phyloP scores from a whole-genome alignment of 2,888 invertebrate genomes.

The Lithophane socia region DNA sequence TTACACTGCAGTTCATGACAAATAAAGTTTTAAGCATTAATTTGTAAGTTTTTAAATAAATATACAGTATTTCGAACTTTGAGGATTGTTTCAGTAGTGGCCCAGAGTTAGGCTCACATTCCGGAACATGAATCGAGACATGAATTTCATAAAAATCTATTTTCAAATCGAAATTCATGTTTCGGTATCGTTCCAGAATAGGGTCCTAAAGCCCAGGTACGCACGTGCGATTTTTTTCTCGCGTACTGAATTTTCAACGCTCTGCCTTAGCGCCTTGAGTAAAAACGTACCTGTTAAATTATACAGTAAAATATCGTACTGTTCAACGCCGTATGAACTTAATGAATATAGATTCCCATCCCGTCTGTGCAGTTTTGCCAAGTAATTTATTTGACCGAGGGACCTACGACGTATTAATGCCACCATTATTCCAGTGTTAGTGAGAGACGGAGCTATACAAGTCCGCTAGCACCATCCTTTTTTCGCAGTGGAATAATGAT shows the following conservation, averaged over 20 bases:
- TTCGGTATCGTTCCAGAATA: background rate
- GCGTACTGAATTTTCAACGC: no score
- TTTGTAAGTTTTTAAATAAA: background rate
- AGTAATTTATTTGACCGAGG: background rate
- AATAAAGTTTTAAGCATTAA: background rate
- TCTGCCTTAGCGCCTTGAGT: no score
- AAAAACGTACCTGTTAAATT: background rate
- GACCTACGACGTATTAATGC: no score
- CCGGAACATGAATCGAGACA: background rate
- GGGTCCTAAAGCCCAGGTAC: background rate
- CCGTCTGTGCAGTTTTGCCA: background rate
- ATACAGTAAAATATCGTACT: background rate
- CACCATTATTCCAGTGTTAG: no score
- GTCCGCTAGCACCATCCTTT: no score
- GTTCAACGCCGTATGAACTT: no score
- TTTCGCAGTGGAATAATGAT: no score
- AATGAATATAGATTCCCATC: background rate
- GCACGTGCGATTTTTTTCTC: no score
- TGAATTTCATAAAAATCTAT: background rate
- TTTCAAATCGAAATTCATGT: background rate
- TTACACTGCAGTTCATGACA: conserved; percentile 7
- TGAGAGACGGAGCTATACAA: no score
- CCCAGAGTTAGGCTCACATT: background rate
- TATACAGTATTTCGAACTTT: background rate
- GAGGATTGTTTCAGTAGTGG: background rate